Percentiles rank a stretch among this genome's conserved stretches.
phyloP scores from a whole-genome alignment of 2,113 vertebrate genomes.

The Tupaia tana region DNA sequence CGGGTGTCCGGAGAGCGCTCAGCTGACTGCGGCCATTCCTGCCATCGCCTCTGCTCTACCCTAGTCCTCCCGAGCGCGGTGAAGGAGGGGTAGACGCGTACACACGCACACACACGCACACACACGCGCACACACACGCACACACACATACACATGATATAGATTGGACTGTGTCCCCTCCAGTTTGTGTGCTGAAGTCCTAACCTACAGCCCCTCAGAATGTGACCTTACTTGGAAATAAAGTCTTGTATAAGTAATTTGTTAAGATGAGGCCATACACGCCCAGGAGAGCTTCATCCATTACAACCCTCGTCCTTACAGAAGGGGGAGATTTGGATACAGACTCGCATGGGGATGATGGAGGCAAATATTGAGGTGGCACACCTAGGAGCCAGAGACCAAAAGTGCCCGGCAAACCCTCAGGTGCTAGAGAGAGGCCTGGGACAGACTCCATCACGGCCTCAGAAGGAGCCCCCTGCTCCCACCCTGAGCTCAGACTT shows the following conservation, averaged over 20 bases:
- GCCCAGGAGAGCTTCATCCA: fast-evolving
- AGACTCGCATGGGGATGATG: too few species aligned
- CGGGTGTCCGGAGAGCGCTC: fast-evolving
- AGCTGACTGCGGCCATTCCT: fast-evolving
- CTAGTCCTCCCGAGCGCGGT: fast-evolving
- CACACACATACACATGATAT: too few species aligned
- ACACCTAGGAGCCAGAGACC: fast-evolving
- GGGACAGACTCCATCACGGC: fast-evolving
- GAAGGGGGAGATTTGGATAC: neutral
- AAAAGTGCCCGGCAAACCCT: neutral
- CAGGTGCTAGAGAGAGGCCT: fast-evolving
- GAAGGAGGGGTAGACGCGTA: too few species aligned
- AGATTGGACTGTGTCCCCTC: fast-evolving
- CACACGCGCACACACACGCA: too few species aligned
- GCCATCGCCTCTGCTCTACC: fast-evolving
- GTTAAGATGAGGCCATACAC: neutral
- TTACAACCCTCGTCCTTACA: fast-evolving
- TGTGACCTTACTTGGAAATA: neutral
- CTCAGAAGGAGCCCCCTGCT: fast-evolving
- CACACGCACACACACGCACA: fast-evolving
- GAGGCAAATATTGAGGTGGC: fast-evolving
- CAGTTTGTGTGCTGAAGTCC: too few species aligned
- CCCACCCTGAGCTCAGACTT: neutral
- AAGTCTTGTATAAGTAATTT: too few species aligned
- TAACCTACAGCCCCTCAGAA: neutral